Evolutionary conservation across 2,113 vertebrate genomes (phyloP).

Genomic region (Rafetus swinhoei): DNA sequence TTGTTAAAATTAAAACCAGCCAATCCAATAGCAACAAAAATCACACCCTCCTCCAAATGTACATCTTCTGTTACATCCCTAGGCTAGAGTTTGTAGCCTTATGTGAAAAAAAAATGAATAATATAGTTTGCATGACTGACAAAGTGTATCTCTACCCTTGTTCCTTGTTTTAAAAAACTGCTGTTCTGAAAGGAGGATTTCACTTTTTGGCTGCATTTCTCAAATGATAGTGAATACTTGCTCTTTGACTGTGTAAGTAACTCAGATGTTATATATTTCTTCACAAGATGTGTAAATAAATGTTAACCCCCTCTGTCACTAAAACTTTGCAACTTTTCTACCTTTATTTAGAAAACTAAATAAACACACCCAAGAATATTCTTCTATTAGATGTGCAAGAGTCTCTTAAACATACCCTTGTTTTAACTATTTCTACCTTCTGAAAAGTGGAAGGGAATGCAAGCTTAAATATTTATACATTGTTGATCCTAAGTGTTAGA

Average conservation of each 20-base stretch:
- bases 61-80: not conserved
- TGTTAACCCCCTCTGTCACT: not conserved
- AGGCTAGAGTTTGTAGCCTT: not conserved
- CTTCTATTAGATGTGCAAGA: not conserved
- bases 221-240: not conserved
- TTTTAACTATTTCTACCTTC: not conserved
- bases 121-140: not conserved
- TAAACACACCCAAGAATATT: not conserved
- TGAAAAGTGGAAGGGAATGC: not conserved
- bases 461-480: not conserved
- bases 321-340: not conserved
- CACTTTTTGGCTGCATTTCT: not conserved
- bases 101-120: not conserved
- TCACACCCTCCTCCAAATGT: not conserved
- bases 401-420: slow-evolving; percentile 19
- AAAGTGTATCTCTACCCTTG: not conserved
- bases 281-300: not conserved
- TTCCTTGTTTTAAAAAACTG: slow-evolving; percentile 21
- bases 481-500: not conserved
- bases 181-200: slow-evolving; percentile 35
- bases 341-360: not conserved
- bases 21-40: not conserved
- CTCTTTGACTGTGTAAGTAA: not conserved
- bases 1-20: not conserved
- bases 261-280: not conserved